Percentiles rank a stretch among this genome's conserved stretches.
Evolutionary conservation across 2,113 vertebrate genomes (phyloP).

Genomic region (Glaucomys volans): DNA sequence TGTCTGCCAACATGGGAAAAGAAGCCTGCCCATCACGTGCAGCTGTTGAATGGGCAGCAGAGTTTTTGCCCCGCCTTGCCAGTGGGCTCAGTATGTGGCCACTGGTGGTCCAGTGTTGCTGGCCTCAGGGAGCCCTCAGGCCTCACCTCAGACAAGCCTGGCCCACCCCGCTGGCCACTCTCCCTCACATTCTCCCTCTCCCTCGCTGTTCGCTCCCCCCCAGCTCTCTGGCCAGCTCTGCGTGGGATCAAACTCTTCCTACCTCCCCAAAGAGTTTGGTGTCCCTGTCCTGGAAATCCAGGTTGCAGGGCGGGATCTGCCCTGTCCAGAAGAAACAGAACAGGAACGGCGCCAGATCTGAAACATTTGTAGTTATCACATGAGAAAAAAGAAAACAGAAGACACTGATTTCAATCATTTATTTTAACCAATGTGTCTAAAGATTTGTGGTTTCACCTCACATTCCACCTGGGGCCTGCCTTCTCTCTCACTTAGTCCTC

Average conservation of each 20-base stretch:
- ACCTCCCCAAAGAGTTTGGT: fast-evolving
- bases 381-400: not conserved
- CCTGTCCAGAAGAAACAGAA: not conserved
- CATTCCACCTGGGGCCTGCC: not conserved
- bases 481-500: not conserved
- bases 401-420: not conserved
- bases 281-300: not conserved
- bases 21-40: fast-evolving
- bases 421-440: not conserved
- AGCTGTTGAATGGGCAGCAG: not conserved
- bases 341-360: not conserved
- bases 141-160: not conserved
- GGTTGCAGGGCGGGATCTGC: too few species aligned
- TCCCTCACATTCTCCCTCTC: not conserved
- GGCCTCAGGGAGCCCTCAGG: not conserved
- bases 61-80: not conserved
- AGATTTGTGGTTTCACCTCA: not conserved
- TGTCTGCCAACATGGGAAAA: not conserved
- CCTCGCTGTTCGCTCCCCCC: not conserved
- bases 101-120: not conserved
- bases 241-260: not conserved
- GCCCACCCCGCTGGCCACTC: not conserved
- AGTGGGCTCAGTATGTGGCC: not conserved
- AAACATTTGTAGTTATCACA: not conserved
- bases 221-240: not conserved